Evolutionary conservation across 2,888 invertebrate species (phyloP).

Genomic region (Ephialtes manifestator): DNA sequence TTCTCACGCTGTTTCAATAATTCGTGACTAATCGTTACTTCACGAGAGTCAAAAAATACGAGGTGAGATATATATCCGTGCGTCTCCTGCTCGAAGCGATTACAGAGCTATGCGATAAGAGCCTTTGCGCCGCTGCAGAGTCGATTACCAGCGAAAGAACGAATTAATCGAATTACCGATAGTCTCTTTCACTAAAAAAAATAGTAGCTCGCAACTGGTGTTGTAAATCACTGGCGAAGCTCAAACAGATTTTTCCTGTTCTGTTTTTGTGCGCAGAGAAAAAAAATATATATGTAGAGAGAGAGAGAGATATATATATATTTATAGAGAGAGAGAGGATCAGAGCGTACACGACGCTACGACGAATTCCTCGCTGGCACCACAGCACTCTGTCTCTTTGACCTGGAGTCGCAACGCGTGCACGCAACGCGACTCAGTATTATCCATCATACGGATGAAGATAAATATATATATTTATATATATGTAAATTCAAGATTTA

Average conservation of each 20-base stretch:
- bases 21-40: not conserved
- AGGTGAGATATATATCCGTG: not conserved
- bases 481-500: not conserved
- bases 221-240: not conserved
- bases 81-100: not conserved
- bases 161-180: not conserved
- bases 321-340: slow-evolving; percentile 34
- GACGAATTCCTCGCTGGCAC: slow-evolving; percentile 50
- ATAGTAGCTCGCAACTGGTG: not conserved
- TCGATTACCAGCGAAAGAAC: slow-evolving; percentile 2
- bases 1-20: not conserved
- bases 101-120: not conserved
- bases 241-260: not conserved
- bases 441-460: slow-evolving; percentile 65
- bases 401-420: slow-evolving; percentile 62
- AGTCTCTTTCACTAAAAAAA: not conserved
- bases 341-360: slow-evolving; percentile 52
- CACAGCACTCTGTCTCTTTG: slow-evolving; percentile 66
- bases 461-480: not conserved
- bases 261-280: not conserved
- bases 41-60: not conserved
- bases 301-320: not conserved
- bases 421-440: slow-evolving; percentile 63
- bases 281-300: no score
- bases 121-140: not conserved